Evolutionary conservation across 2,113 vertebrate genomes (phyloP), one percentile per base, ranked within the genome.

Genomic region (Oxyruncus cristatus): DNA sequence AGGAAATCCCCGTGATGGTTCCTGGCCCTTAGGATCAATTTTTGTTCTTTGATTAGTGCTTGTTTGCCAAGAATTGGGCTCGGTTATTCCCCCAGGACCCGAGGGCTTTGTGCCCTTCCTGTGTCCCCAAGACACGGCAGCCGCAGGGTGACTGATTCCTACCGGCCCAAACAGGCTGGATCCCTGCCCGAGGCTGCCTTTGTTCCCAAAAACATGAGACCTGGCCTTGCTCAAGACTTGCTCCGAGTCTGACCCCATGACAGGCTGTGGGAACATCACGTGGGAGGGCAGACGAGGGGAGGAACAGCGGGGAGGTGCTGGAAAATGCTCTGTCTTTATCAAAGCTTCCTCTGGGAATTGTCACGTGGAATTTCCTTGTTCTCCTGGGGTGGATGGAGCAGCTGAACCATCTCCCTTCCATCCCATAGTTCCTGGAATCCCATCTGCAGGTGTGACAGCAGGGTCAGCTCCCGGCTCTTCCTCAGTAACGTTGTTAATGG

Each of bases 391-490:
- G 73, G 65, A 66, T 12, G 14, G 23, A 41, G 42, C 41, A 50
- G 65, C 73, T 96, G 88, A 96, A 50, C 59, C 33, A 0, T 80
- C 21, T 95, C 66, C 93, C 23, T 88, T 83, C 79, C 68, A 16
- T 76, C 74, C 66, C 3, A 7, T 49, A 7, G 42, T 84, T 77
- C 62, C 77, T 85, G 85, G 76, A 91, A 37, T 9, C 17, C 55
- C 49, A 46, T 39, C 79, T 55, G 26, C 53, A 44, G 71, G 15
- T 70, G 21, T 52, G 83, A 46, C 75, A 72, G 47, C 78, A 76
- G 78, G 56, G 32, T 47, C 26, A n/a, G 11, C 37, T 4, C 72
- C 93, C 53, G 85, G 33, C 71, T 93, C 33, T 59, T 89, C 53
- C 37, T 68, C 37, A 63, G 58, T 42, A n/a, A 20, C 17, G 4